Percentiles rank a stretch among this genome's conserved stretches.
These are phyloP conservation scores for Rhogogaster chlorosoma DNA, from an alignment of 2,888 invertebrate species.

Conservation along the genomic window DNA sequence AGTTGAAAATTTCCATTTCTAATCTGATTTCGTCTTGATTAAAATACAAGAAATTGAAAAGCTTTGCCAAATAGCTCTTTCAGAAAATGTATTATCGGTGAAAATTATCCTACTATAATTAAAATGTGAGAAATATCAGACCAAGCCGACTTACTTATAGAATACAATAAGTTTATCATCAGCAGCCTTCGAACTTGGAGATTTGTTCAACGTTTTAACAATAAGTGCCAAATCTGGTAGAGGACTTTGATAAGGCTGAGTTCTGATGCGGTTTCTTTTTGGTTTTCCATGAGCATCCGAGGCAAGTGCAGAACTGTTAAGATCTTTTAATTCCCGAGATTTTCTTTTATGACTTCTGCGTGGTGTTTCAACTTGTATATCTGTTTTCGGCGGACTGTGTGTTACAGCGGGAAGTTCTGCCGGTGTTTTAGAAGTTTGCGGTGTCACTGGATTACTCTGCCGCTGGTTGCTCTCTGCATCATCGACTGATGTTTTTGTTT, in stretches of 20 bases:
- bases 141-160: constrained; percentile 85
- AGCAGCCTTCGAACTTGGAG: constrained; percentile 79
- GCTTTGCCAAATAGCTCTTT: background rate
- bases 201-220: constrained; percentile 85
- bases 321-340: constrained; percentile 73
- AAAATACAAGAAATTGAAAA: background rate
- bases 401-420: constrained; percentile 60
- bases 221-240: constrained; percentile 88
- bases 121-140: background rate
- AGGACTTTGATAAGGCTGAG: constrained; percentile 91
- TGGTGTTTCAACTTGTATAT: constrained; percentile 62
- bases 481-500: constrained; percentile 56
- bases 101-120: background rate
- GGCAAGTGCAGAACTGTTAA: constrained; percentile 62
- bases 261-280: constrained; percentile 83
- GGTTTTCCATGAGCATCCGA: constrained; percentile 76
- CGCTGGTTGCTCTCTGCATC: constrained; percentile 55
- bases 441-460: constrained; percentile 27
- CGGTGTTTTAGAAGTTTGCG: constrained; percentile 54
- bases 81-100: background rate
- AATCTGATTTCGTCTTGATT: background rate
- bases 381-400: constrained; percentile 76
- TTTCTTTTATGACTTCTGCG: constrained; percentile 71
- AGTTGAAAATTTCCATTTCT: background rate
- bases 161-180: constrained; percentile 93